Evolutionary conservation across 64 coral and sea anemone species (phyloP).

Genomic region (Montipora foliosa): DNA sequence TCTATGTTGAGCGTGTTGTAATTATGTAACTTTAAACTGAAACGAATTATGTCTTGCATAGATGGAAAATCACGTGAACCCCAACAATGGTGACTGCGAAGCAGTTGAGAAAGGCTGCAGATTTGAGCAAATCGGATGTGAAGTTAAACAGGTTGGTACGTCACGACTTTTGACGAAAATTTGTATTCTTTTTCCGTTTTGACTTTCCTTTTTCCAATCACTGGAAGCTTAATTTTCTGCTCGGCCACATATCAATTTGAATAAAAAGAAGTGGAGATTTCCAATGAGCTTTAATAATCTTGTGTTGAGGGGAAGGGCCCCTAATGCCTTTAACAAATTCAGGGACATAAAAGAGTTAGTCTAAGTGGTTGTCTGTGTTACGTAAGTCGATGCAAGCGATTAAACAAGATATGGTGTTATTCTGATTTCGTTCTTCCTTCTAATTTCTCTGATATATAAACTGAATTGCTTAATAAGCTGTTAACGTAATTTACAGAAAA

Average conservation of each 20-base stretch:
- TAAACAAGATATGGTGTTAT: no score
- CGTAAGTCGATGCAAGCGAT: no score
- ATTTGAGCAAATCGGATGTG: conserved; percentile 29
- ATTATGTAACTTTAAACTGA: no score
- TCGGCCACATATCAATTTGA: not conserved
- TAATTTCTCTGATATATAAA: no score
- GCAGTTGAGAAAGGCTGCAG: conserved; percentile 9
- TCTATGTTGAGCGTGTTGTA: no score
- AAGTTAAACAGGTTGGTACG: conserved; percentile 8
- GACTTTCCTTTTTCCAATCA: not conserved
- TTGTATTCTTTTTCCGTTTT: not conserved
- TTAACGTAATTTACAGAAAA: not conserved
- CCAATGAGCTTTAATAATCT: not conserved
- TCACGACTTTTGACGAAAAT: not conserved
- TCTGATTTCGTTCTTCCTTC: no score
- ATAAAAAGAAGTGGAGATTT: not conserved
- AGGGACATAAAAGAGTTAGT: no score
- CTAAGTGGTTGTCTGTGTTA: no score
- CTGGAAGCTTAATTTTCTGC: not conserved
- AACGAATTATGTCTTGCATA: not conserved
- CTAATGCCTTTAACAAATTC: no score
- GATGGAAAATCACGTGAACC: conserved; percentile 22
- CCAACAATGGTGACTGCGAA: conserved; percentile 19
- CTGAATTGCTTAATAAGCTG: not conserved
- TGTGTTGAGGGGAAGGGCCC: not conserved